A percentile compares a stretch with the other conserved stretches of the same genome.
These are phyloP conservation scores for Dendrocopos noguchii DNA, from an alignment of 2,113 vertebrate species.

Conservation along the genomic window DNA sequence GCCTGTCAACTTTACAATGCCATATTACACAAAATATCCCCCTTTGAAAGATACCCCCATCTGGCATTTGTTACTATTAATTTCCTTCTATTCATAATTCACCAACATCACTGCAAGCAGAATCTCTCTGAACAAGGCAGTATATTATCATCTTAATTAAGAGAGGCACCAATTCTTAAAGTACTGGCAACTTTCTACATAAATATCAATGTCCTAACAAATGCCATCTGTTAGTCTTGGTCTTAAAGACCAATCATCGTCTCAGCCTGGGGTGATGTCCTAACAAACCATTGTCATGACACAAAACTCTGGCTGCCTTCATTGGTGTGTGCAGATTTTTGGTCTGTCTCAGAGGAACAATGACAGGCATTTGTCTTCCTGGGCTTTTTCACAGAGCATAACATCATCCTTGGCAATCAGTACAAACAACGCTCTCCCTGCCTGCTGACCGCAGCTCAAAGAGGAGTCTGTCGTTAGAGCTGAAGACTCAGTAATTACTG, in stretches of 20 bases:
- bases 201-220: slow-evolving; percentile 55
- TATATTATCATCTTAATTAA: slow-evolving; percentile 42
- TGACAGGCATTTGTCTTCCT: neutral
- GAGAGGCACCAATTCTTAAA: slow-evolving; percentile 23
- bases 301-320: neutral
- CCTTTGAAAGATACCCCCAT: slow-evolving; percentile 47
- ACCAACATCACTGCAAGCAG: slow-evolving; percentile 13
- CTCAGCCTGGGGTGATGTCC: neutral
- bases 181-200: slow-evolving; percentile 14
- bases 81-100: slow-evolving; percentile 57
- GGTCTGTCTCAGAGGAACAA: slow-evolving; percentile 21
- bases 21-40: slow-evolving; percentile 36
- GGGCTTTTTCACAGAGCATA: slow-evolving; percentile 20
- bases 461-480: neutral
- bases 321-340: neutral
- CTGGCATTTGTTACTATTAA: slow-evolving; percentile 59
- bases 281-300: slow-evolving; percentile 41
- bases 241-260: neutral
- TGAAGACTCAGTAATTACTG: neutral
- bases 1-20: slow-evolving; percentile 39
- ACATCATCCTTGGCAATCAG: slow-evolving; percentile 15
- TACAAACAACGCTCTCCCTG: neutral
- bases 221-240: slow-evolving; percentile 12
- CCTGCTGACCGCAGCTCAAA: neutral
- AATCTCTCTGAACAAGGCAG: slow-evolving; percentile 47